Conservation (phyloP, 1,140 invertebrate species). For the Tetranychus cinnabarinus region DNA sequence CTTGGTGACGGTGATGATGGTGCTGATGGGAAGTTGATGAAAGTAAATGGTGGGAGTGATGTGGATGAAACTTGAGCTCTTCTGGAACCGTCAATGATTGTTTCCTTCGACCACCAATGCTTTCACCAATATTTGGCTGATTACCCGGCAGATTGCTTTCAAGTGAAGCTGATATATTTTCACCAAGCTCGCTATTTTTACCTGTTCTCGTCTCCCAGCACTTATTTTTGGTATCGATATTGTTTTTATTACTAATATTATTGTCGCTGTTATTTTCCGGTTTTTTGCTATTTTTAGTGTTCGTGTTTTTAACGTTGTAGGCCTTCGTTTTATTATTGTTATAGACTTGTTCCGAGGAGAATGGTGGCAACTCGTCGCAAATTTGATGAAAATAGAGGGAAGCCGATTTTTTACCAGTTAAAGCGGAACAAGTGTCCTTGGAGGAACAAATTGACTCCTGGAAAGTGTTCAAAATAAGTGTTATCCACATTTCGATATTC, state of each 20-base stretch:
- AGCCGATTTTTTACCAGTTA: background rate
- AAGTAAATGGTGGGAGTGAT: background rate
- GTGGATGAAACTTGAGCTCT: background rate
- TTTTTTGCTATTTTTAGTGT: background rate
- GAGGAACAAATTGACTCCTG: background rate
- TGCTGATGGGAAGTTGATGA: background rate
- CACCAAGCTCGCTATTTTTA: background rate
- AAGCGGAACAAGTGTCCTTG: background rate
- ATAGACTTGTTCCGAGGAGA: background rate
- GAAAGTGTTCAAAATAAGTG: background rate
- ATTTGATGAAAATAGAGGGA: background rate
- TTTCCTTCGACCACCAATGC: background rate
- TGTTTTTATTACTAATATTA: background rate
- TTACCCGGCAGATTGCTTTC: background rate
- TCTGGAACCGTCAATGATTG: background rate
- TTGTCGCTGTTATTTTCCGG: background rate
- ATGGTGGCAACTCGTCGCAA: background rate
- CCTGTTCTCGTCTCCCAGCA: background rate
- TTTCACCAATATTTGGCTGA: background rate
- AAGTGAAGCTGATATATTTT: background rate
- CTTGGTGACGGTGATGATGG: background rate
- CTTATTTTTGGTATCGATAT: background rate
- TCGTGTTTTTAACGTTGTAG: background rate
- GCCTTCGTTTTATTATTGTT: background rate
- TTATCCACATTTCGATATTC: background rate